Percentiles rank a stretch among this genome's conserved stretches.
phyloP scores from a whole-genome alignment of 2,888 invertebrate genomes.

The Gnatocerus cornutus region DNA sequence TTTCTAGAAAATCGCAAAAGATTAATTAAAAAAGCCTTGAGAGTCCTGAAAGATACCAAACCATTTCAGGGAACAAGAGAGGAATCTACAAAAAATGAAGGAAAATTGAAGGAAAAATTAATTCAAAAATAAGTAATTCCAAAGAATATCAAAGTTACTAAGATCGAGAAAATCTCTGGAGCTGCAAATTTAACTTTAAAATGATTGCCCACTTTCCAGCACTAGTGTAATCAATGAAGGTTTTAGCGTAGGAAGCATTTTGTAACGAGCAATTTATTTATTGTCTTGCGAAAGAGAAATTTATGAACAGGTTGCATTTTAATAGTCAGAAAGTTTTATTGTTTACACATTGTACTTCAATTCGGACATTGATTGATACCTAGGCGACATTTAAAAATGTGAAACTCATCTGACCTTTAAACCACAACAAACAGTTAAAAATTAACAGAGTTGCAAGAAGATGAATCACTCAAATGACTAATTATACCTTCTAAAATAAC shows the following conservation, averaged over 20 bases:
- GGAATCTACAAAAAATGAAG: too few relatives aligned
- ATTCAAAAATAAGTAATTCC: too few relatives aligned
- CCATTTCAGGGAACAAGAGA: too few relatives aligned
- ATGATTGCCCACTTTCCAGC: neutral
- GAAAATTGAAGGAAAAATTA: too few relatives aligned
- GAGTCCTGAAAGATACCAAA: too few relatives aligned
- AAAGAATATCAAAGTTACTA: too few relatives aligned
- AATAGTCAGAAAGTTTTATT: neutral
- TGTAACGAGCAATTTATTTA: too few relatives aligned
- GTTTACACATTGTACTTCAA: neutral
- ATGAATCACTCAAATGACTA: slow-evolving; percentile 23
- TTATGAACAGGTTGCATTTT: neutral
- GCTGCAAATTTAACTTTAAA: too few relatives aligned
- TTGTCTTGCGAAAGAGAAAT: slow-evolving; percentile 1
- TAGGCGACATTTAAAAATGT: neutral
- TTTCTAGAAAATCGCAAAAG: too few relatives aligned
- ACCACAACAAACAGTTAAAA: neutral
- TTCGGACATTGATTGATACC: neutral
- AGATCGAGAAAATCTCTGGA: too few relatives aligned
- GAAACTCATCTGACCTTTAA: neutral
- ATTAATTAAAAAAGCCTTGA: too few relatives aligned
- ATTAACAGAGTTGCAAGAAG: neutral
- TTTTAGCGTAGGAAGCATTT: neutral
- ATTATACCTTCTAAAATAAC: slow-evolving; percentile 13
- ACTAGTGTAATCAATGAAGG: neutral